Percentiles rank a stretch among this genome's conserved stretches.
phyloP scores from a whole-genome alignment of 2,888 invertebrate genomes.

The Scaptomyza cyrtandrae region DNA sequence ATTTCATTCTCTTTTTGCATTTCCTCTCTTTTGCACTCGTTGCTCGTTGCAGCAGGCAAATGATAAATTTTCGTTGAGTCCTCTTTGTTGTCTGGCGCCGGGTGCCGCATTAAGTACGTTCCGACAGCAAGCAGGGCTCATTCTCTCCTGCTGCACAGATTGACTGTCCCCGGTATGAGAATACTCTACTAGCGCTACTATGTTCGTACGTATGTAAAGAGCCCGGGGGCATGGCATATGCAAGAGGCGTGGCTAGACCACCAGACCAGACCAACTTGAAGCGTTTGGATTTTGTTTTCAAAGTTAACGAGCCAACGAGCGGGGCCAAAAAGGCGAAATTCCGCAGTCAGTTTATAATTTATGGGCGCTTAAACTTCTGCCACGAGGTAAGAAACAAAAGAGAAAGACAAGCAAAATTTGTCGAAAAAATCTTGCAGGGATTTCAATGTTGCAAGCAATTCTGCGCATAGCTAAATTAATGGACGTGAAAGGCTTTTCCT shows the following conservation, averaged over 20 bases:
- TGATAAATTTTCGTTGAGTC: constrained; percentile 70
- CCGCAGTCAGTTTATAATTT: constrained; percentile 70
- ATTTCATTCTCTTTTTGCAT: background rate
- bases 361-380: constrained; percentile 61
- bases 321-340: constrained; percentile 44
- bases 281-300: constrained; percentile 54
- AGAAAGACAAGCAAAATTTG: constrained; percentile 32
- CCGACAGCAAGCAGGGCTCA: constrained; percentile 7
- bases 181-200: background rate
- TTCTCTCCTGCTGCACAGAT: constrained; percentile 48
- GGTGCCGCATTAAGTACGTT: constrained; percentile 55
- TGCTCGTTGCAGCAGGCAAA: constrained; percentile 61
- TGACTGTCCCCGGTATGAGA: constrained; percentile 42
- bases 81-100: constrained; percentile 73
- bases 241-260: constrained; percentile 30
- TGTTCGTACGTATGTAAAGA: constrained; percentile 20
- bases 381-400: constrained; percentile 39
- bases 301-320: constrained; percentile 60
- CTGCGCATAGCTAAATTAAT: constrained; percentile 40
- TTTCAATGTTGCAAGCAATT: constrained; percentile 43
- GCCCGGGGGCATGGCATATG: constrained; percentile 45
- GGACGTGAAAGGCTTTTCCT: constrained; percentile 23
- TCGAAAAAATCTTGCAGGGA: constrained; percentile 41
- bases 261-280: constrained; percentile 33
- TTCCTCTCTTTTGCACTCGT: constrained; percentile 13